Evolutionary conservation across 2,888 invertebrate species (phyloP).

Genomic region (Pardosa pseudoannulata): DNA sequence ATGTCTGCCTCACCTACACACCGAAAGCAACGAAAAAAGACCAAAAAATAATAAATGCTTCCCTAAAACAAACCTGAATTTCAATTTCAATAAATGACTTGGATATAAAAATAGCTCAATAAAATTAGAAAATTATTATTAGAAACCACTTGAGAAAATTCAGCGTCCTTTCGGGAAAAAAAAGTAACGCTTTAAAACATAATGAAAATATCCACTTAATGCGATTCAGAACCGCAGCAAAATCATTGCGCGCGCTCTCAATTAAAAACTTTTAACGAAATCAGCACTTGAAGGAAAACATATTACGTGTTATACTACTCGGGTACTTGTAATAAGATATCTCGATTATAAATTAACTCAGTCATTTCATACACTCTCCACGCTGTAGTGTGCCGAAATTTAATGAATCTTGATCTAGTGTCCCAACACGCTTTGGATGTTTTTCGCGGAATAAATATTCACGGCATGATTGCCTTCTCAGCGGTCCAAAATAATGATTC

Average conservation of each 20-base stretch:
- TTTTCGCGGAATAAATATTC: not conserved
- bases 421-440: not conserved
- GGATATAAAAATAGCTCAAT: too few relatives aligned
- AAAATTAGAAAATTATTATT: too few relatives aligned
- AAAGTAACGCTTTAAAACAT: too few relatives aligned
- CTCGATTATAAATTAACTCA: not conserved
- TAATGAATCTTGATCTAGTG: not conserved
- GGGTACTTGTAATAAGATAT: not conserved
- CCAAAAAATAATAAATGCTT: too few relatives aligned
- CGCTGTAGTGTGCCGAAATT: not conserved
- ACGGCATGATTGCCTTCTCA: not conserved
- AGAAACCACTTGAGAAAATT: too few relatives aligned
- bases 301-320: not conserved
- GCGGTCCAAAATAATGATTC: conserved; percentile 3
- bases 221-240: not conserved
- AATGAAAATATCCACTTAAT: not conserved
- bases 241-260: too few relatives aligned
- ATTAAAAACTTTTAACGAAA: not conserved
- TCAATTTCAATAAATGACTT: too few relatives aligned
- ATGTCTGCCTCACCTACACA: too few relatives aligned
- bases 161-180: too few relatives aligned
- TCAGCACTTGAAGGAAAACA: not conserved
- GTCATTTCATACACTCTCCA: not conserved
- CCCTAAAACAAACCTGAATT: too few relatives aligned
- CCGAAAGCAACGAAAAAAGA: too few relatives aligned